Conservation (phyloP, 1,140 invertebrate species). For the Drosophila ironensis region DNA sequence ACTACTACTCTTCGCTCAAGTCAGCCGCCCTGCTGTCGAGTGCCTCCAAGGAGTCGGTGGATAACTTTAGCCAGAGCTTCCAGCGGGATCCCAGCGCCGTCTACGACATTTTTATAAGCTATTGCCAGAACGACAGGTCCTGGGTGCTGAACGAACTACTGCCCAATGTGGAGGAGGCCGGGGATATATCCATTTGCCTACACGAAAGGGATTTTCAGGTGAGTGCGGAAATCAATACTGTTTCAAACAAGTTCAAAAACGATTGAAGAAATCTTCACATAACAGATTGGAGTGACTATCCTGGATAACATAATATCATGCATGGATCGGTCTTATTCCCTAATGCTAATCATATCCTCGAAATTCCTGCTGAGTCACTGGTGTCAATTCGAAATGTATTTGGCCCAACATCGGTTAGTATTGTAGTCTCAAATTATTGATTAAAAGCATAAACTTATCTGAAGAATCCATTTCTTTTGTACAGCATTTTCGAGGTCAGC, state of each 20-base stretch:
- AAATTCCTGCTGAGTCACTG: conserved; percentile 85
- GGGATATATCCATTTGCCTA: conserved; percentile 84
- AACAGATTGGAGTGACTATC: conserved; percentile 84
- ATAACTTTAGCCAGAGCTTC: conserved; percentile 42
- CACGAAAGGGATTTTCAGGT: conserved; percentile 87
- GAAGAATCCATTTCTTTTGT: not conserved
- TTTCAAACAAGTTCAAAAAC: too few relatives aligned
- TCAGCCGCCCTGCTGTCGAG: conserved; percentile 81
- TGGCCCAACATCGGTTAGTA: conserved; percentile 85
- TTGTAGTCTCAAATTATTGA: not conserved
- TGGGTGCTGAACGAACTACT: conserved; percentile 85
- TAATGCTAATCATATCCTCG: conserved; percentile 85
- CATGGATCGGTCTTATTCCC: conserved; percentile 85
- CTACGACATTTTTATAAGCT: conserved; percentile 86
- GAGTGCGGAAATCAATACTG: too few relatives aligned
- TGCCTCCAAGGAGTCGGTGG: conserved; percentile 52
- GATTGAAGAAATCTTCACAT: not conserved
- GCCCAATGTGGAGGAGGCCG: conserved; percentile 84
- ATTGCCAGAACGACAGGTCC: conserved; percentile 84
- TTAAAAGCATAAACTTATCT: too few relatives aligned
- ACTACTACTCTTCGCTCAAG: conserved; percentile 84
- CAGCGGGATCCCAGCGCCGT: conserved; percentile 51
- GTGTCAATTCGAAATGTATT: conserved; percentile 87
- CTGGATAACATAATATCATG: conserved; percentile 86
- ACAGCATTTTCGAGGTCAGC: conserved; percentile 84